phyloP scores from a whole-genome alignment of 1,140 invertebrate genomes.

The honey bee (Apis mellifera) region DNA sequence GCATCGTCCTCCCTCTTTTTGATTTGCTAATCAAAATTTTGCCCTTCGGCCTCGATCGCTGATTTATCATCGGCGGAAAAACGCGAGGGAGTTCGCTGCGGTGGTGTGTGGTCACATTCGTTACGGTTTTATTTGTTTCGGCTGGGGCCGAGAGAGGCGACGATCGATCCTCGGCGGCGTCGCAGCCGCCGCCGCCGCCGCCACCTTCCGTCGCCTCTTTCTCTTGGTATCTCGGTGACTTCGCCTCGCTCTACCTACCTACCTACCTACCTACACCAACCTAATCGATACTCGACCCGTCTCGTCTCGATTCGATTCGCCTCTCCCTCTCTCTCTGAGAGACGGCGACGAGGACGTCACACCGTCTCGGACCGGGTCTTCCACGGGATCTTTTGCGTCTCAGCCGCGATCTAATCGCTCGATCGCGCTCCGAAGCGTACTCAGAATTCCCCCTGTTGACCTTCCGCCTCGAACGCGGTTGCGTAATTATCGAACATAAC shows the following conservation, averaged over 20 bases:
- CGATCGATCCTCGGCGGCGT: slow-evolving; percentile 61
- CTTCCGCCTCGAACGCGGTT: slow-evolving; percentile 42
- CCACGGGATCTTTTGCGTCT: slow-evolving; percentile 30
- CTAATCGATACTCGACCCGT: slow-evolving; percentile 66
- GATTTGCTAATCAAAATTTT: slow-evolving; percentile 5
- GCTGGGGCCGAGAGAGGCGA: slow-evolving; percentile 26
- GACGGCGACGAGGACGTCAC: not conserved
- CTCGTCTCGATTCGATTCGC: slow-evolving; percentile 59
- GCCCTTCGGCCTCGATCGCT: not conserved
- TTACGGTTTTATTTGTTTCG: slow-evolving; percentile 65
- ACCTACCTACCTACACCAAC: slow-evolving; percentile 61
- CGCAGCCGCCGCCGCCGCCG: slow-evolving; percentile 28
- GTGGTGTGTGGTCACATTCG: slow-evolving; percentile 22
- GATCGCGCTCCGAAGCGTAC: slow-evolving; percentile 16
- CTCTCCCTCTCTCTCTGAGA: not conserved
- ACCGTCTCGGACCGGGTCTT: slow-evolving; percentile 22
- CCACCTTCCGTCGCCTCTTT: slow-evolving; percentile 51
- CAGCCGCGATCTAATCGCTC: slow-evolving; percentile 50
- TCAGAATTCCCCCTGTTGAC: slow-evolving; percentile 39
- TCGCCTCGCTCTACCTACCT: slow-evolving; percentile 44
- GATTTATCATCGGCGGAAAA: slow-evolving; percentile 2
- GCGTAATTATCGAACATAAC: slow-evolving; percentile 60
- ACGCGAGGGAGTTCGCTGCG: not conserved
- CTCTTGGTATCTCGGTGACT: slow-evolving; percentile 63
- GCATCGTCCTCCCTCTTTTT: too few relatives aligned